Conservation (phyloP, 1,140 invertebrate genomes). For the Streblospio benedicti region DNA sequence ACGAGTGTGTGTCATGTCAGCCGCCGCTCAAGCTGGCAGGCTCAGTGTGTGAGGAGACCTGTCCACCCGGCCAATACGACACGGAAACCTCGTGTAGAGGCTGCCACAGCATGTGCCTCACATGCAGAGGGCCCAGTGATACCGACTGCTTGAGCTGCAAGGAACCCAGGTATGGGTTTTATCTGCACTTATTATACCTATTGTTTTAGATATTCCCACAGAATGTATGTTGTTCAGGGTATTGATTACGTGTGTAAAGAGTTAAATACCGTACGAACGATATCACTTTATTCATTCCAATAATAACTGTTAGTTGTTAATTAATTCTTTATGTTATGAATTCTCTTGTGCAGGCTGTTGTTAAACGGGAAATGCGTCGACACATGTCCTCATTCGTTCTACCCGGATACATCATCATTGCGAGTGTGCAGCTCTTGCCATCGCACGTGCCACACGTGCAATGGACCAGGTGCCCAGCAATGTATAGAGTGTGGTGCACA, state of each 20-base stretch:
- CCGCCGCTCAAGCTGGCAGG: conserved; percentile 5
- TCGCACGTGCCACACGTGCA: not conserved
- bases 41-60: conserved; percentile 4
- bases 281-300: not conserved
- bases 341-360: not conserved
- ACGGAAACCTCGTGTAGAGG: not conserved
- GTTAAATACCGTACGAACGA: not conserved
- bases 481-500: not conserved
- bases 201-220: no score
- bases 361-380: not conserved
- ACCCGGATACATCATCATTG: no score
- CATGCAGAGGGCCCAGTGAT: conserved; percentile 1
- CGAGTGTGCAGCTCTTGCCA: not conserved
- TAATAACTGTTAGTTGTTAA: not conserved
- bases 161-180: no score
- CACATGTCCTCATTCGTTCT: no score
- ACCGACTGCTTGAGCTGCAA: conserved; percentile 1
- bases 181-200: no score
- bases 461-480: not conserved
- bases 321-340: not conserved
- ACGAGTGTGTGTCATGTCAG: conserved; percentile 7
- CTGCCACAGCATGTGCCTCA: conserved; percentile 2
- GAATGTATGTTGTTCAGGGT: no score
- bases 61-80: not conserved
- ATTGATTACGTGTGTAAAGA: not conserved